Conservation (phyloP, 2,113 vertebrate species). For the Malurus elegans region DNA sequence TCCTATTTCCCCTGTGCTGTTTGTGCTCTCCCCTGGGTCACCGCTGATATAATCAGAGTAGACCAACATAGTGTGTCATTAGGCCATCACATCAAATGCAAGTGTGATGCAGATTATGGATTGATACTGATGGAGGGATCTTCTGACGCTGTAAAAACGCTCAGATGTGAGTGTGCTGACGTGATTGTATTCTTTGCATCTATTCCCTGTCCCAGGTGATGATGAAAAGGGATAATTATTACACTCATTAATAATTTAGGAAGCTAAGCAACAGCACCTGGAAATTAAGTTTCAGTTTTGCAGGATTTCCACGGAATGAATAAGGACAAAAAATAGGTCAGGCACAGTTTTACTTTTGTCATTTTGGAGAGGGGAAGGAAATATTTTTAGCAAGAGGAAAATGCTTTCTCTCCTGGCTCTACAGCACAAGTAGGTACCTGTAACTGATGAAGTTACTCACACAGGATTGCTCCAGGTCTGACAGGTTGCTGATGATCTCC, state of each 20-base stretch:
- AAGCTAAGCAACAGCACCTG: slow-evolving; percentile 43
- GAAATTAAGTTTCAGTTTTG: slow-evolving; percentile 45
- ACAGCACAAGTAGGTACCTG: neutral
- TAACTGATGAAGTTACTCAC: neutral
- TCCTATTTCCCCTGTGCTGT: neutral
- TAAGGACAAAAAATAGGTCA: slow-evolving; percentile 17
- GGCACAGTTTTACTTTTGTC: neutral
- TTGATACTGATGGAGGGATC: neutral
- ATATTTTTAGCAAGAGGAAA: slow-evolving; percentile 51
- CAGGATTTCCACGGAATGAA: slow-evolving; percentile 25
- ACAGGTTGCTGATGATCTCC: neutral
- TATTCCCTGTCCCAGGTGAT: neutral
- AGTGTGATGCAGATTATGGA: neutral
- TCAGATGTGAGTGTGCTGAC: neutral
- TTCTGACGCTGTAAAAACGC: neutral
- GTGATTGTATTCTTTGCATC: neutral
- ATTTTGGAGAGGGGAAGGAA: neutral
- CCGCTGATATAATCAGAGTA: neutral
- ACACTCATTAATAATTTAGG: slow-evolving; percentile 1
- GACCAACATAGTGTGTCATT: neutral
- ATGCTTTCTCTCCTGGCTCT: neutral
- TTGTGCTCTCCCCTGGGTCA: neutral
- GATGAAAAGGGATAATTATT: slow-evolving; percentile 9
- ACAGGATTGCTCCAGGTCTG: neutral
- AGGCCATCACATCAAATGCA: neutral